Evolutionary conservation across 1,140 invertebrate genomes (phyloP).

Genomic region (Neodiprion fabricii): DNA sequence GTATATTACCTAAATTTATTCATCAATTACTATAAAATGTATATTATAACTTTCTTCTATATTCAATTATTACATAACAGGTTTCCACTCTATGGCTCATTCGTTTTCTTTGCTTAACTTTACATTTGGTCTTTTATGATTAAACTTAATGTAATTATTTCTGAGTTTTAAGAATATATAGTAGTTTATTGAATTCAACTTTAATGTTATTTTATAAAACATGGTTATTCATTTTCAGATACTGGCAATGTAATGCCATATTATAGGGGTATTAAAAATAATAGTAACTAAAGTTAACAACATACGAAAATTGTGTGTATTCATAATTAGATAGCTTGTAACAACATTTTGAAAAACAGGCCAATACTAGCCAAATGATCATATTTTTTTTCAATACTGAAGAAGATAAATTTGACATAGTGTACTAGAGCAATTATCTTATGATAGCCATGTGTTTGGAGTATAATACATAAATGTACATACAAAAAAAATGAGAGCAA

Average conservation of each 20-base stretch:
- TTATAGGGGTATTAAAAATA: no score
- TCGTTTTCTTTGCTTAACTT: neutral
- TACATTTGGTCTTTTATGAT: neutral
- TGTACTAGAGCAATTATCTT: no score
- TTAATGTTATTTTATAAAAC: neutral
- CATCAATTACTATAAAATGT: slow-evolving; percentile 1
- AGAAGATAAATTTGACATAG: neutral
- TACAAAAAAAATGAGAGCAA: no score
- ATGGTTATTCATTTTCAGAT: neutral
- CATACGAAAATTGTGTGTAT: no score
- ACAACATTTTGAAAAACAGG: neutral
- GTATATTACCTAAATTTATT: slow-evolving; percentile 1
- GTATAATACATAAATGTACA: no score
- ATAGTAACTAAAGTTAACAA: no score
- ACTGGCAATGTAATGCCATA: no score
- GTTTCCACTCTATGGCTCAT: neutral
- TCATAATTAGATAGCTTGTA: no score
- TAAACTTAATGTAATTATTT: neutral
- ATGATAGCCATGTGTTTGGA: no score
- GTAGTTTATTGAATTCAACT: neutral
- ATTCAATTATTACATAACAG: neutral
- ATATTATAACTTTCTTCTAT: neutral
- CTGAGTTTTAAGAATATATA: neutral
- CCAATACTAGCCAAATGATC: neutral
- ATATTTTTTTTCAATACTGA: neutral